Percentiles rank a stretch among this genome's conserved stretches.
phyloP scores from a whole-genome alignment of 2,797 vertebrate species.

The Mus caroli region DNA sequence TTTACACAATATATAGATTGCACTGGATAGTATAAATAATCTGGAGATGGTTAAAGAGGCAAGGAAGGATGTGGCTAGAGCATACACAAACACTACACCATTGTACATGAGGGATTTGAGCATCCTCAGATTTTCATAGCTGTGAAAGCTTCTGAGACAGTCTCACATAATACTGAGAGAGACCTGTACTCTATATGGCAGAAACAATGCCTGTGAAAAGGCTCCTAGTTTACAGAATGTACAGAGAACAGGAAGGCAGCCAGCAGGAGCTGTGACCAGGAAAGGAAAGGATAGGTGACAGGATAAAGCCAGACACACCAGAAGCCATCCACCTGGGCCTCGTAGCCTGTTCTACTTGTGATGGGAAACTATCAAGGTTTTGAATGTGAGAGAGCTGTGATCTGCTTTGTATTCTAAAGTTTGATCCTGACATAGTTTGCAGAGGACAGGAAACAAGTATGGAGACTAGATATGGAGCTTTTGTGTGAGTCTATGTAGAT shows the following conservation, averaged over 20 bases:
- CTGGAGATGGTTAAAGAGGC: not conserved
- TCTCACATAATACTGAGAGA: not conserved
- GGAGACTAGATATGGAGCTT: not conserved
- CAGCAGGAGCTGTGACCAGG: not conserved
- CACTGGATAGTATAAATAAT: not conserved
- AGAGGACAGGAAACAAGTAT: not conserved
- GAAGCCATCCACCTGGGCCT: not conserved
- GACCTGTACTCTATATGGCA: not conserved
- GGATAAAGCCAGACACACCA: not conserved
- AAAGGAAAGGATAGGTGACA: not conserved
- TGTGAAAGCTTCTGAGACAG: not conserved
- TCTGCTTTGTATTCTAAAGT: slow-evolving; percentile 15
- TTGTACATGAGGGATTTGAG: not conserved
- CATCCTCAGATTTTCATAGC: not conserved
- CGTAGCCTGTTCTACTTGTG: not conserved
- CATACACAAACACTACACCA: too few species aligned
- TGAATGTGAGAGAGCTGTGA: not conserved
- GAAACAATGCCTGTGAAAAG: not conserved
- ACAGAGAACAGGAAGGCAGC: not conserved
- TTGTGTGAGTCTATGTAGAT: not conserved
- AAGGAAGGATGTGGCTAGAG: not conserved
- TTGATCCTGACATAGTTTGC: not conserved
- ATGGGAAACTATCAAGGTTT: not conserved
- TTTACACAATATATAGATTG: not conserved
- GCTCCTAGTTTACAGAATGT: not conserved